Base-by-base conservation (phyloP, 2,888 invertebrate genomes). In the Drosophila barbarae region DNA sequence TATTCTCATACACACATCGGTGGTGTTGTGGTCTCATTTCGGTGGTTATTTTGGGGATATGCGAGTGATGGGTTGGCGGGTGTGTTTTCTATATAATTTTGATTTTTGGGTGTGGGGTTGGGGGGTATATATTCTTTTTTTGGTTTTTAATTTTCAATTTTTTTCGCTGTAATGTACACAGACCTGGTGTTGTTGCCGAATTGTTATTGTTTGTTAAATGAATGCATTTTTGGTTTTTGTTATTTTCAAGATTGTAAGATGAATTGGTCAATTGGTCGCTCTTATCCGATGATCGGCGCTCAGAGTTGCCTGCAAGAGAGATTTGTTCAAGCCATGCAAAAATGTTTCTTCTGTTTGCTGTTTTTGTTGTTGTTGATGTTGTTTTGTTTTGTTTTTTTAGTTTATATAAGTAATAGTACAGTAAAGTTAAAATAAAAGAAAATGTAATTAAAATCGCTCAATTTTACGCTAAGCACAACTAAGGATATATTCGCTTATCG, bases 151-250 rank as follows among this genome's bases (percentile, higher is more conserved):
- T 63, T 66, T 64, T 42, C 9, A 5, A 26, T 77, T 82, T 18
- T 46, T 46, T 30, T 46, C 8, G 79, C 73, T 80, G 80, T 77
- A 82, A 79, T 82, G 84, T 86, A 82, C 84, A 89, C 88, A 88
- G 88, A 89, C 89, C 89, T 89, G 89, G 89, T 87, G 89, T 89
- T 86, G 89, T 89, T 80, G 89, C 89, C 86, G 87, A 88, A 87
- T 88, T 88, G 85, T 88, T 88, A 88, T 88, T 88, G 88, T 88
- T 88, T 87, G 87, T 87, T 87, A 88, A 88, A 87, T 88, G 88
- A 87, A 88, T 88, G 88, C 86, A 81, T 89, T 89, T 89, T 87
- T 85, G 85, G 82, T 79, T 73, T 86, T 88, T 89, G 86, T 88
- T 87, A 86, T 87, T 86, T 77, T 88, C 88, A 87, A 84, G 85